Conservation (phyloP, 2,888 invertebrate species). For the Ellobium chinense region DNA sequence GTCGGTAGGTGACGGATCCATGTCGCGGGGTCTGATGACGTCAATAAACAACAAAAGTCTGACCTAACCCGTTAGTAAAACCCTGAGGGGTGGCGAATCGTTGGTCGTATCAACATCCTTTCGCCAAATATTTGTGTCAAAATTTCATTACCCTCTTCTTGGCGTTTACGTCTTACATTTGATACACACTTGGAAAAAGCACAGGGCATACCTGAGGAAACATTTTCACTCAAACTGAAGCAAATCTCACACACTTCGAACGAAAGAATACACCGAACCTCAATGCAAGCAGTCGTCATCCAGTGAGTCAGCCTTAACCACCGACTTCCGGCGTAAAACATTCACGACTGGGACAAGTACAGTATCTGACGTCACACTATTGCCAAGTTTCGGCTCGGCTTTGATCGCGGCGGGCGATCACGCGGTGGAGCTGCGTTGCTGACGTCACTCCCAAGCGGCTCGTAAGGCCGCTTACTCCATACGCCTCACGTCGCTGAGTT, state of each 20-base stretch:
- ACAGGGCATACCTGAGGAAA: no score
- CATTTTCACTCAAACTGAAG: no score
- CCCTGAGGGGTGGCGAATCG: neutral
- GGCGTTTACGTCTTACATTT: neutral
- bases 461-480: neutral
- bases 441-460: constrained; percentile 9
- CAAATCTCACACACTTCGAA: neutral
- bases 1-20: constrained; percentile 42
- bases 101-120: neutral
- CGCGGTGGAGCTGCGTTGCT: constrained; percentile 3
- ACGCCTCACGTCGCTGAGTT: neutral
- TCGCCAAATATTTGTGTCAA: neutral
- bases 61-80: constrained; percentile 36
- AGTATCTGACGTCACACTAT: constrained; percentile 49
- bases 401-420: constrained; percentile 6
- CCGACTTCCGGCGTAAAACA: constrained; percentile 46
- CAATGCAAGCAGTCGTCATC: constrained; percentile 45
- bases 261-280: constrained; percentile 11
- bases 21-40: constrained; percentile 49
- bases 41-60: constrained; percentile 52
- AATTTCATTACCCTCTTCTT: neutral
- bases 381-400: neutral
- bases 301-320: constrained; percentile 53
- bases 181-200: neutral
- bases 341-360: constrained; percentile 34